Evolutionary conservation across 2,888 invertebrate genomes (phyloP), one percentile per base, ranked within the genome.

Genomic region (Bembecia ichneumoniformis): DNA sequence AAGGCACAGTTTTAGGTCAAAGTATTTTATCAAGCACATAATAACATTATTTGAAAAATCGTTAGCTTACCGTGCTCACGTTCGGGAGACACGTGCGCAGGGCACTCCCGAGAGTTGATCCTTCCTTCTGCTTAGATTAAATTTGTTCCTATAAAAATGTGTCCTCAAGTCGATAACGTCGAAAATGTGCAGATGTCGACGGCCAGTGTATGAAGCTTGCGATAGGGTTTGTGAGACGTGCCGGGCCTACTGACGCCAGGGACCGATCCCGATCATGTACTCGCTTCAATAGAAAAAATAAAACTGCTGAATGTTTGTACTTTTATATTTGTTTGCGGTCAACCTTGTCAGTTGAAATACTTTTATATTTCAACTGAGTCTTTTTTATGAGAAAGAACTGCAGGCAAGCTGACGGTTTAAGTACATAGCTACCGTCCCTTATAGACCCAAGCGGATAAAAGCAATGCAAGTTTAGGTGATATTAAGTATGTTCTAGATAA

Each of bases 71-170:
- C 68, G 69, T 66, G 73, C 73, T 71, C 80, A 77, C 76, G 77
- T 76, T 72, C 63, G 52, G 53, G 58, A 53, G 62, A 74, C 77
- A 81, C 80, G 81, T 82, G 80, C 77, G 57, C 66, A 64, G 68
- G 71, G 75, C 66, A 80, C 81, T 77, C 80, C 62, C 60, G 81
- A 82, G 82, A 82, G 14, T 81, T 80, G 82, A 82, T 80, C 82
- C 82, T 75, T 80, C 64, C 71, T 71, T 74, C 68, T 78, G 77
- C 78, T 81, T 78, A 80, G 81, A 83, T 84, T 84, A 84, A 82
- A 82, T 82, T 83, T 81, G 81, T 74, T 79, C 82, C 75, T 76
- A 79, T 80, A 81, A 79, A 84, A 82, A 80, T 77, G 77, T 74
- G 74, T 73, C 71, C 75, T 74, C 69, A 58, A 75, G 64, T 82